Evolutionary conservation across 2,888 invertebrate genomes (phyloP), one percentile per base, ranked within the genome.

Genomic region (Acrobasis consociella): DNA sequence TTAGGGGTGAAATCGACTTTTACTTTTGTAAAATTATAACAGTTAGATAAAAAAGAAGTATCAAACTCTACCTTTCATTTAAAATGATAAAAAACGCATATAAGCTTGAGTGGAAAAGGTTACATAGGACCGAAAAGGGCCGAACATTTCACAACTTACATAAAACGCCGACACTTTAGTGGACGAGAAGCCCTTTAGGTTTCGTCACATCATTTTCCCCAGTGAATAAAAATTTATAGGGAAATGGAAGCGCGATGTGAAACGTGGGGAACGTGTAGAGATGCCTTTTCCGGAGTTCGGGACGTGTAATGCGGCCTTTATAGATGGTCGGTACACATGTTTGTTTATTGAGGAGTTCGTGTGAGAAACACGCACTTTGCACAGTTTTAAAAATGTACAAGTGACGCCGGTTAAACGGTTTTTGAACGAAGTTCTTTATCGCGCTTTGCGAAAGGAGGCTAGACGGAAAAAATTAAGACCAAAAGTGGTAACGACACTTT

Each of bases 161-260:
- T 52, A 56, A 56, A 56, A 56, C 17, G 42, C 42, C 56, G 15
- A 8, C 37, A 31, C 49, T 60, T 49, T 49, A 38, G 50, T 60
- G 37, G 50, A 59, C 59, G 39, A 42, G 16, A 39, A 38, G 37
- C 16, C 31, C 11, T 37, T 52, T 60, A 13, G 50, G 49, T 60
- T 49, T 50, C 16, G 49, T 60, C 50, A 38, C 49, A 60, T 49
- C 11, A 50, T 37, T 49, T 50, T 60, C 38, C 42, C 56, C 5
- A 10, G 56, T 11, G 56, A 56, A 56, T 56, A 56, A 56, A 56
- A 56, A 56, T 56, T 49, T 59, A 49, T 49, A 49, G 59, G 59
- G 49, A 59, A 49, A 49, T 55, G 22, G 22, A 49, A 58, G 42
- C 46, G 46, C 13, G 22, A 22, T 49, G 58, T 39, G 15, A n/a